Evolutionary conservation across 53 echinoderm and acorn worm genomes (phyloP).

Genomic region (Holothuria leucospilota): DNA sequence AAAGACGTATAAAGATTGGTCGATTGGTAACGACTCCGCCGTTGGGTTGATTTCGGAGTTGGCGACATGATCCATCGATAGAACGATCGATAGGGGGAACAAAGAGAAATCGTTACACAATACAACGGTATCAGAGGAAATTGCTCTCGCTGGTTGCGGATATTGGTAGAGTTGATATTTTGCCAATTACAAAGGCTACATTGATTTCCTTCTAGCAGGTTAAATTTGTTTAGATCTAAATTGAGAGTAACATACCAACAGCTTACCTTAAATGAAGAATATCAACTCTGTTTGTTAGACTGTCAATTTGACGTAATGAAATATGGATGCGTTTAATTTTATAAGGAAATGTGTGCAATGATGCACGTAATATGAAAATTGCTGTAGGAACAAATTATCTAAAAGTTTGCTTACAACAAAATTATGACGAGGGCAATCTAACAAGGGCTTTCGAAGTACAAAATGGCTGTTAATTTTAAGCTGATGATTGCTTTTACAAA

Average conservation of each 20-base stretch:
- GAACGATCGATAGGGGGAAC: background rate
- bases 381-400: too few relatives aligned
- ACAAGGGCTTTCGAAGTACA: too few relatives aligned
- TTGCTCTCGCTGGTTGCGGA: slow-evolving; percentile 23
- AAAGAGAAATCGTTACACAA: background rate
- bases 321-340: slow-evolving; percentile 39
- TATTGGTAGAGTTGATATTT: slow-evolving; percentile 33
- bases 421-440: too few relatives aligned
- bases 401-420: too few relatives aligned
- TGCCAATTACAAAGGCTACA: slow-evolving; percentile 38
- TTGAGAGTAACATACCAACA: slow-evolving; percentile 31
- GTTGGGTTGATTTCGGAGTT: slow-evolving; percentile 7
- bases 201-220: slow-evolving; percentile 25
- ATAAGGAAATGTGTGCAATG: slow-evolving; percentile 22
- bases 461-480: too few relatives aligned
- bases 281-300: background rate
- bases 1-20: background rate
- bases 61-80: slow-evolving; percentile 24
- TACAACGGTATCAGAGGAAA: slow-evolving; percentile 15
- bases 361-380: background rate
- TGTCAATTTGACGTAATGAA: background rate
- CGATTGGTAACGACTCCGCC: slow-evolving; percentile 1
- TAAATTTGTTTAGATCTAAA: slow-evolving; percentile 42
- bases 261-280: background rate
- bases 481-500: too few relatives aligned